A percentile compares a stretch with the other conserved stretches of the same genome.
phyloP scores from a whole-genome alignment of 2,888 invertebrate genomes.

The Congeria kusceri region DNA sequence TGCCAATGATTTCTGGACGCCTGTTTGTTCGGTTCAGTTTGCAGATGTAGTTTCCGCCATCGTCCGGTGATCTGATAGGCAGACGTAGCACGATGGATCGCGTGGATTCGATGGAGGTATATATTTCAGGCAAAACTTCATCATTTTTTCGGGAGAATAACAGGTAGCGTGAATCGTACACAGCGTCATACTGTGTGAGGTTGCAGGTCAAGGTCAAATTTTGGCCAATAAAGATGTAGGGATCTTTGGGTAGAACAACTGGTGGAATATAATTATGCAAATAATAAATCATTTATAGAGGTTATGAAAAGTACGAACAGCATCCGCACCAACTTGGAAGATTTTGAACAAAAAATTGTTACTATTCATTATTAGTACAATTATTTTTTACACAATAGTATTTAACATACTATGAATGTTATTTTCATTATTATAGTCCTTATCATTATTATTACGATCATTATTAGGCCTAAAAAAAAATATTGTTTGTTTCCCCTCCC shows the following conservation, averaged over 20 bases:
- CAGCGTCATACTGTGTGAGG: slow-evolving; percentile 66
- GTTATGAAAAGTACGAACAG: too few species aligned
- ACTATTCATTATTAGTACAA: too few species aligned
- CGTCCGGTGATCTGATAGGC: slow-evolving; percentile 58
- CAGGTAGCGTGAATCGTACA: slow-evolving; percentile 68
- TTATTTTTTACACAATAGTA: too few species aligned
- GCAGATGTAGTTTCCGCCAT: slow-evolving; percentile 73
- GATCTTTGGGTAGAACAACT: slow-evolving; percentile 72
- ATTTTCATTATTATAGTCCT: too few species aligned
- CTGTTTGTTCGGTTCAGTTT: slow-evolving; percentile 63
- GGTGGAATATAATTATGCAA: slow-evolving; percentile 26
- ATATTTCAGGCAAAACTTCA: slow-evolving; percentile 59
- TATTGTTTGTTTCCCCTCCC: too few species aligned
- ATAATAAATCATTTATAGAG: too few species aligned
- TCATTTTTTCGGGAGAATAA: slow-evolving; percentile 70
- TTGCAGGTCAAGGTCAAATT: slow-evolving; percentile 74
- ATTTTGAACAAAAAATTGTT: too few species aligned
- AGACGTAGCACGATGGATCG: slow-evolving; percentile 70
- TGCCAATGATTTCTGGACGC: slow-evolving; percentile 58
- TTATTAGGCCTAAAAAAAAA: too few species aligned
- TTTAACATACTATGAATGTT: too few species aligned
- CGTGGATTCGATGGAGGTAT: slow-evolving; percentile 65
- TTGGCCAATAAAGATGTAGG: slow-evolving; percentile 73
- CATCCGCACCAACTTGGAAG: too few species aligned
- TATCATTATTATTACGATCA: too few species aligned